Percentiles rank a stretch among this genome's conserved stretches.
Conservation (phyloP, 2,797 vertebrate species). For the Oophaga sylvatica region DNA sequence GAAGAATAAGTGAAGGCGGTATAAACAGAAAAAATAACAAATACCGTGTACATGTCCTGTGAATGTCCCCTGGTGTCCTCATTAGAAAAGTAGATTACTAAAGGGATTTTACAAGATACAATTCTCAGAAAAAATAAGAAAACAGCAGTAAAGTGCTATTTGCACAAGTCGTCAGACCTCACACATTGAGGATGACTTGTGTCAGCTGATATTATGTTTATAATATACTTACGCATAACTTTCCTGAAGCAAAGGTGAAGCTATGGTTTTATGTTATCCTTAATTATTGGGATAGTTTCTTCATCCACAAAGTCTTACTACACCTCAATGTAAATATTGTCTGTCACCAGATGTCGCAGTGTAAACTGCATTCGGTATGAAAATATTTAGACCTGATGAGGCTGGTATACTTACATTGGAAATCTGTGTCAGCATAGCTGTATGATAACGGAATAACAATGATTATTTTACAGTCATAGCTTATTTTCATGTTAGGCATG, state of each 20-base stretch:
- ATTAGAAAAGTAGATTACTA: neutral
- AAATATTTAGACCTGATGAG: too few species aligned
- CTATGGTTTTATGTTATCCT: neutral
- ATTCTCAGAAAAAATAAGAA: neutral
- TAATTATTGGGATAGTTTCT: neutral
- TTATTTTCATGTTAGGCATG: too few species aligned
- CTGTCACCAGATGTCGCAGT: neutral
- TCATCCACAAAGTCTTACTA: neutral
- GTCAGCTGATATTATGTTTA: conserved; percentile 10
- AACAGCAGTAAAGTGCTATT: neutral
- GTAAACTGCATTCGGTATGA: too few species aligned
- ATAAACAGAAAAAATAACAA: neutral
- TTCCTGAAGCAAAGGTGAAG: neutral
- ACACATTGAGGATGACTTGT: neutral
- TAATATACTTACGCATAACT: conserved; percentile 3
- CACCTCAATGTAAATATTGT: neutral
- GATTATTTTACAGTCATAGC: too few species aligned
- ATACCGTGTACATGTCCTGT: neutral
- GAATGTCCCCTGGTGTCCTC: neutral
- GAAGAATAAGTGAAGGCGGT: too few species aligned
- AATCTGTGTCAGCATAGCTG: too few species aligned
- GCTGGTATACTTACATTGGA: too few species aligned
- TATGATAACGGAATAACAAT: too few species aligned
- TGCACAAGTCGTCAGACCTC: conserved; percentile 7
- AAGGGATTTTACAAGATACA: neutral